A percentile compares a stretch with the other conserved stretches of the same genome.
Evolutionary conservation across 2,113 vertebrate species (phyloP).

Genomic region (Chaetodon auriga): DNA sequence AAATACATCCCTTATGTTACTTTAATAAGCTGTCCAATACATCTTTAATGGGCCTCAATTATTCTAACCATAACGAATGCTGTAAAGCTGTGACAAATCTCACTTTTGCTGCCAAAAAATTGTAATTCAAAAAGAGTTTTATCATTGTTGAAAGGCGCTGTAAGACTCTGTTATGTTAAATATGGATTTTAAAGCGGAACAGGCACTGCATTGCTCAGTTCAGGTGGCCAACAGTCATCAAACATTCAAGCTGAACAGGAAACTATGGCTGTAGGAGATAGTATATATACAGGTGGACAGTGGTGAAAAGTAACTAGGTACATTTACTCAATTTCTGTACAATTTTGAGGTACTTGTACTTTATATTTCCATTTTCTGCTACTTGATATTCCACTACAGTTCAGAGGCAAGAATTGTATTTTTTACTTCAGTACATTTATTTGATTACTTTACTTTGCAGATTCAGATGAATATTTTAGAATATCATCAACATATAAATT

Average conservation of each 20-base stretch:
- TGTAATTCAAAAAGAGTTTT: slow-evolving; percentile 18
- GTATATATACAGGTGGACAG: background rate
- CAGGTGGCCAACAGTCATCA: background rate
- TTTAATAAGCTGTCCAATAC: slow-evolving; percentile 24
- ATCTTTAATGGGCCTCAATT: slow-evolving; percentile 11
- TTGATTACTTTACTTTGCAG: background rate
- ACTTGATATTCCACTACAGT: background rate
- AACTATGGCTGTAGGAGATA: background rate
- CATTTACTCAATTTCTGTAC: background rate
- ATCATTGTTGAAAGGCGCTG: background rate
- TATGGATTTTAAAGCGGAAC: slow-evolving; percentile 2
- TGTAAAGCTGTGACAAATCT: background rate
- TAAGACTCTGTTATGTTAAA: background rate
- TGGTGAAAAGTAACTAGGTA: background rate
- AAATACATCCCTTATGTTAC: slow-evolving; percentile 18
- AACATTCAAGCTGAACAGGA: background rate
- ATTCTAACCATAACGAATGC: background rate
- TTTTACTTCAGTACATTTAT: background rate
- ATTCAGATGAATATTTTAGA: background rate
- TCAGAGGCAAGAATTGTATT: background rate
- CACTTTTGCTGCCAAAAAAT: background rate
- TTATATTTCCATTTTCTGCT: background rate
- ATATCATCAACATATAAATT: background rate
- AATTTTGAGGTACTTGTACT: background rate
- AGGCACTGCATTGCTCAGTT: background rate